Conservation (phyloP, 2,113 vertebrate species). For the Elanus axillaris region DNA sequence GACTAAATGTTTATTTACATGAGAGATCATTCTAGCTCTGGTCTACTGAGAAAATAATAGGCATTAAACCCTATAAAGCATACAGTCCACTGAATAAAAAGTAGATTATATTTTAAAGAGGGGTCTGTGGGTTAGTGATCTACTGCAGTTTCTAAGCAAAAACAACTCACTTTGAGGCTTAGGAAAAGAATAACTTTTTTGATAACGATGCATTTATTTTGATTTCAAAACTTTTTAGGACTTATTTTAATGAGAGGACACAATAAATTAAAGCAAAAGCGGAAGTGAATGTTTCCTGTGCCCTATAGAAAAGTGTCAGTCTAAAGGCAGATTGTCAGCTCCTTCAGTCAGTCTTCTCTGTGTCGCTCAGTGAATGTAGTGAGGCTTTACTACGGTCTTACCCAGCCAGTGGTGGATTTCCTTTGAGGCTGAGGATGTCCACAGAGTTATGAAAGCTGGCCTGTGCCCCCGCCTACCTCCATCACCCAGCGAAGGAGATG, state of each 20-base stretch:
- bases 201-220: background rate
- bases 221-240: background rate
- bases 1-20: constrained; percentile 28
- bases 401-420: background rate
- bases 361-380: background rate
- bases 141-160: background rate
- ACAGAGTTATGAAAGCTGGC: background rate
- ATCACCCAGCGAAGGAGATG: background rate
- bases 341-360: background rate
- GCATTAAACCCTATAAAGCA: background rate
- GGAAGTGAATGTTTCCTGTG: background rate
- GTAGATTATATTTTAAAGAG: background rate
- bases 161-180: background rate
- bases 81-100: background rate
- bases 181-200: background rate
- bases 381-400: background rate
- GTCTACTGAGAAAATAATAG: background rate
- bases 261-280: background rate
- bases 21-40: background rate
- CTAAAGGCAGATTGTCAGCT: fast-evolving
- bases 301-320: background rate
- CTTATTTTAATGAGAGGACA: background rate
- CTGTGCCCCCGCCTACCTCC: background rate
- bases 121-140: background rate
- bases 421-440: background rate